phyloP scores from a whole-genome alignment of 2,797 vertebrate genomes.

The Lithobates pipiens region DNA sequence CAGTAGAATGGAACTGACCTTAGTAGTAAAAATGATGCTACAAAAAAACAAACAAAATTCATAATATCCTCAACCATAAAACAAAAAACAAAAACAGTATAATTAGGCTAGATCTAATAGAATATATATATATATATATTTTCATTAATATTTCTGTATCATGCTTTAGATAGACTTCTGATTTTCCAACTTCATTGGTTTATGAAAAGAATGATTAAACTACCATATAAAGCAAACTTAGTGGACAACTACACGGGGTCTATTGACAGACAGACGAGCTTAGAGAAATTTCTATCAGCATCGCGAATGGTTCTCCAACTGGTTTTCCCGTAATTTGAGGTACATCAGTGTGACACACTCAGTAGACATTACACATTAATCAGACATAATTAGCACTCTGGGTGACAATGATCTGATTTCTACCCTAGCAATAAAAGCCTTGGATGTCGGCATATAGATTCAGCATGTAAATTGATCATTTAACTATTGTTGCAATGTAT shows the following conservation, averaged over 20 bases:
- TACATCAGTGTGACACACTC: constrained; percentile 53
- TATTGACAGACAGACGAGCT: constrained; percentile 6
- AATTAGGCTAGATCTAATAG: background rate
- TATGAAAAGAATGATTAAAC: background rate
- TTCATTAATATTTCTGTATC: background rate
- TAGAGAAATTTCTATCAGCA: constrained; percentile 19
- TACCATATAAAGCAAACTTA: background rate
- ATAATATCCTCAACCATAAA: too few relatives aligned
- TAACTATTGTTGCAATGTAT: constrained; percentile 68
- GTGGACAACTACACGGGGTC: background rate
- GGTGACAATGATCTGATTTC: constrained; percentile 83
- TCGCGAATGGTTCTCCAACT: background rate
- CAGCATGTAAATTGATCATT: constrained; percentile 68
- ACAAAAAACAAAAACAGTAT: background rate
- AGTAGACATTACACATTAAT: constrained; percentile 81
- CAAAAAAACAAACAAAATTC: too few relatives aligned
- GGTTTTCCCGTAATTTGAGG: constrained; percentile 29
- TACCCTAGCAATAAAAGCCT: constrained; percentile 76
- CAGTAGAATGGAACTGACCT: too few relatives aligned
- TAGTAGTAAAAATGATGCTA: too few relatives aligned
- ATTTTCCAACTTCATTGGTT: background rate
- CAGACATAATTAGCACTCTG: constrained; percentile 85
- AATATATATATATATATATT: background rate
- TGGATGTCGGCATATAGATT: constrained; percentile 68
- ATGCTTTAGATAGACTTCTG: background rate